Conservation (phyloP, 2,888 invertebrate genomes). For the Stomorhina lunata region DNA sequence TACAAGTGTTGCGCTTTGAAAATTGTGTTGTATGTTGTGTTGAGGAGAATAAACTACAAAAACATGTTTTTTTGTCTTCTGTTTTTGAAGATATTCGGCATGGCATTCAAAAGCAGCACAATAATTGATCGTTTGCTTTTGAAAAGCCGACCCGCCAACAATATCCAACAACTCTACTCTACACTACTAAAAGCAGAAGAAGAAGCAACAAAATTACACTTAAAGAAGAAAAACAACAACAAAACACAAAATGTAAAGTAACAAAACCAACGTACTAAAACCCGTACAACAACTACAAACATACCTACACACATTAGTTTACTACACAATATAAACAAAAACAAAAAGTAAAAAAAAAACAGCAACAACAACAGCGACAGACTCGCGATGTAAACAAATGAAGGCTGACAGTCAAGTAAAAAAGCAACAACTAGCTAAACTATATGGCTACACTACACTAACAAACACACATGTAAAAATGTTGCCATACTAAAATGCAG, state of each 20-base stretch:
- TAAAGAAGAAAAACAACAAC: conserved; percentile 46
- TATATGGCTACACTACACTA: conserved; percentile 9
- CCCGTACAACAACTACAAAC: conserved; percentile 25
- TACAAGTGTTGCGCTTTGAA: conserved; percentile 41
- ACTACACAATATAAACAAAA: conserved; percentile 22
- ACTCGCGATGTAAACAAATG: conserved; percentile 68
- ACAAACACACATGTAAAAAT: not conserved
- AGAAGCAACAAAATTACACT: conserved; percentile 58
- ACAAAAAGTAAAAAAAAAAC: conserved; percentile 48
- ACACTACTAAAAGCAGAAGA: conserved; percentile 15
- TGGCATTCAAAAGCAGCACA: conserved; percentile 64
- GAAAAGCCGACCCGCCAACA: conserved; percentile 68
- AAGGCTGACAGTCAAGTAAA: conserved; percentile 40
- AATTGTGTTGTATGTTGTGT: conserved; percentile 5
- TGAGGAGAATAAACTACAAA: conserved; percentile 51
- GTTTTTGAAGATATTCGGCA: conserved; percentile 60
- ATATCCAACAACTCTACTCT: too few relatives aligned
- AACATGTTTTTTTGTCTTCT: conserved; percentile 44
- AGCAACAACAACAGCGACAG: conserved; percentile 65
- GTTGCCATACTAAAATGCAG: not conserved
- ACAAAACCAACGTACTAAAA: conserved; percentile 37
- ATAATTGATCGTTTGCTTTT: conserved; percentile 68
- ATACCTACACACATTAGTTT: not conserved
- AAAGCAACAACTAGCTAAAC: conserved; percentile 43
- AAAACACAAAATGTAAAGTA: conserved; percentile 8